Evolutionary conservation across 1,140 invertebrate species (phyloP).

Genomic region (Gryllus bimaculatus): DNA sequence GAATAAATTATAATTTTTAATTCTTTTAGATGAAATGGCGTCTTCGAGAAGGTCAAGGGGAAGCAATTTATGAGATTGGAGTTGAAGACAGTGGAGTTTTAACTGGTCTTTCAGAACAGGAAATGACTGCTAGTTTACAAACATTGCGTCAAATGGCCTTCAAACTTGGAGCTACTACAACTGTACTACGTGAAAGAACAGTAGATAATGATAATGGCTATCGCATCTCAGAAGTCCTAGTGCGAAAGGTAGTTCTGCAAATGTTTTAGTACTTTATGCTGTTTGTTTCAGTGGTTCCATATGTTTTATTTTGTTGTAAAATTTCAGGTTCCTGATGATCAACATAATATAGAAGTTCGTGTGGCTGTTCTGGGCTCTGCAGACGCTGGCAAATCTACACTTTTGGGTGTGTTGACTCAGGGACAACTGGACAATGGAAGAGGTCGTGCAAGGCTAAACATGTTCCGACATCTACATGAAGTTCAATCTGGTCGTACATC

Average conservation of each 20-base stretch:
- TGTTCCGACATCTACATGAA: constrained; percentile 94
- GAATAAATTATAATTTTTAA: not conserved
- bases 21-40: constrained; percentile 71
- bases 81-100: constrained; percentile 87
- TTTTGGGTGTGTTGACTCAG: constrained; percentile 89
- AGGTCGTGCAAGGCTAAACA: constrained; percentile 86
- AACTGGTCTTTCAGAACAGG: constrained; percentile 64
- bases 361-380: constrained; percentile 88
- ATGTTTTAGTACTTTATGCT: not conserved
- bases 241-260: constrained; percentile 63
- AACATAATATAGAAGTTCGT: constrained; percentile 79
- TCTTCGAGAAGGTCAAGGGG: constrained; percentile 76
- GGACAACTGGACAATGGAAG: constrained; percentile 92
- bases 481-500: constrained; percentile 92
- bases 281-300: not conserved
- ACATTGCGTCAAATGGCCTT: constrained; percentile 78
- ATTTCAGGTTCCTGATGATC: constrained; percentile 68
- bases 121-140: constrained; percentile 71
- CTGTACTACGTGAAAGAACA: constrained; percentile 47
- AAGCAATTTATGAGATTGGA: constrained; percentile 94
- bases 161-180: constrained; percentile 70
- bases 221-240: constrained; percentile 75
- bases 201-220: constrained; percentile 35
- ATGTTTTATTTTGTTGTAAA: not conserved
- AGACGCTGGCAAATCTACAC: constrained; percentile 87